Evolutionary conservation across 1,140 invertebrate genomes (phyloP), one percentile per base, ranked within the genome.

Genomic region (Rhagoletis pomonella): DNA sequence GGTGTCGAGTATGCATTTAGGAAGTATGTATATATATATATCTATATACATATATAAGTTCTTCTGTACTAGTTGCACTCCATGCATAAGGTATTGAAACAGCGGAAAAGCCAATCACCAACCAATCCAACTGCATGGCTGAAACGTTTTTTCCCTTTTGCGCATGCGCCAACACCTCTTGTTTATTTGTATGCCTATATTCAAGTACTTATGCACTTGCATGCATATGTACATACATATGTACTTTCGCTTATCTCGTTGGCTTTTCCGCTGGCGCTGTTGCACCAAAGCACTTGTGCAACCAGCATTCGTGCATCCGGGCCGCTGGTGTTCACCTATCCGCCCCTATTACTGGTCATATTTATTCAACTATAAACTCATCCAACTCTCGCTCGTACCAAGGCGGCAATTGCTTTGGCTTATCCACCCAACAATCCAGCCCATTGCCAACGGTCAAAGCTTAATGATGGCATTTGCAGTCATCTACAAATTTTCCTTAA

Each of bases 91-190:
- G 39, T 42, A 44, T 44, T 73, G 67, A 39, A 2, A 47, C n/a
- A 73, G 67, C 67, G 42, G 67, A 73, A 73, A 73, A 73, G 9
- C 67, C 67, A 73, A 73, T 44, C 67, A 73, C 42, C 29, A 64
- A 19, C 29, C 65, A 73, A 73, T 42, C 2, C 12, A 14, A 29
- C 64, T 67, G 6, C n/a, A 10, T 14, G 39, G 67, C 67, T 29
- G 39, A 73, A 55, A 6, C 4, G 50, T 12, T 73, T 62, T 17
- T 73, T 12, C 67, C 39, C 42, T 73, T 73, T 73, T n/a, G 42
- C 39, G 42, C 39, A 73, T 73, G 42, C 67, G 67, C 42, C 42
- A 14, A 69, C 42, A 69, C 64, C 6, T 65, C 1, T 2, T 29
- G 64, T 65, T 1, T 65, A 29, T 65, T 47, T 73, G 10, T 17